phyloP scores from a whole-genome alignment of 2,888 invertebrate genomes.

The Drosophila maculinotata region DNA sequence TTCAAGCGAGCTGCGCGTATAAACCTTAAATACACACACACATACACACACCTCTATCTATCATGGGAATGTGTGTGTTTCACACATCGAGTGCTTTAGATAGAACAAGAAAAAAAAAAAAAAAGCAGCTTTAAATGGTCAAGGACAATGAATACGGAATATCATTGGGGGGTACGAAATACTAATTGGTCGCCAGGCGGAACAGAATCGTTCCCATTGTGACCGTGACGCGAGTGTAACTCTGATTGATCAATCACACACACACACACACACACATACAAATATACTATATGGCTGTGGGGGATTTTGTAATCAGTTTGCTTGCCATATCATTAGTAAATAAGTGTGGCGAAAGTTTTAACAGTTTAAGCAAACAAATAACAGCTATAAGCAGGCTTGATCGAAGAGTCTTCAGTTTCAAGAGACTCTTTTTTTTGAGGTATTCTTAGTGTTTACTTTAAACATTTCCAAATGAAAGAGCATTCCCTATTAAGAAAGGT shows the following conservation, averaged over 20 bases:
- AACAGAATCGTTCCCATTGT: slow-evolving; percentile 25
- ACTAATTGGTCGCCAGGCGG: slow-evolving; percentile 49
- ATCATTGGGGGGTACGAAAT: slow-evolving; percentile 17
- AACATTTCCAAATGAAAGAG: background rate
- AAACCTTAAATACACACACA: slow-evolving; percentile 36
- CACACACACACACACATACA: slow-evolving; percentile 12
- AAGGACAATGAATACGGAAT: slow-evolving; percentile 38
- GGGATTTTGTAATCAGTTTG: slow-evolving; percentile 50
- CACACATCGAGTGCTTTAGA: slow-evolving; percentile 26
- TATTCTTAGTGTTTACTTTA: slow-evolving; percentile 1
- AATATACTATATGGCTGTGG: background rate
- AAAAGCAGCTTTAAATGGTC: slow-evolving; percentile 29
- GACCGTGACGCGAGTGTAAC: slow-evolving; percentile 30
- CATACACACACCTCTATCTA: slow-evolving; percentile 7
- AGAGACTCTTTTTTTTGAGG: background rate
- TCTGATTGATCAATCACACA: slow-evolving; percentile 55
- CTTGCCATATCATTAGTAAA: slow-evolving; percentile 37
- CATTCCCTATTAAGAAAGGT: background rate
- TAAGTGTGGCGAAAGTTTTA: slow-evolving; percentile 51
- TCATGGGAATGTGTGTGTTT: slow-evolving; percentile 11
- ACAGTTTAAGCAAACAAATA: slow-evolving; percentile 27
- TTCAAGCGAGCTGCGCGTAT: slow-evolving; percentile 42
- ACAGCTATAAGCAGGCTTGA: slow-evolving; percentile 23
- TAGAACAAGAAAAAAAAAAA: slow-evolving; percentile 30
- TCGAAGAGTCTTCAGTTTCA: slow-evolving; percentile 26